A percentile compares a stretch with the other conserved stretches of the same genome.
phyloP scores from a whole-genome alignment of 2,888 invertebrate genomes.

The Mythimna vitellina region DNA sequence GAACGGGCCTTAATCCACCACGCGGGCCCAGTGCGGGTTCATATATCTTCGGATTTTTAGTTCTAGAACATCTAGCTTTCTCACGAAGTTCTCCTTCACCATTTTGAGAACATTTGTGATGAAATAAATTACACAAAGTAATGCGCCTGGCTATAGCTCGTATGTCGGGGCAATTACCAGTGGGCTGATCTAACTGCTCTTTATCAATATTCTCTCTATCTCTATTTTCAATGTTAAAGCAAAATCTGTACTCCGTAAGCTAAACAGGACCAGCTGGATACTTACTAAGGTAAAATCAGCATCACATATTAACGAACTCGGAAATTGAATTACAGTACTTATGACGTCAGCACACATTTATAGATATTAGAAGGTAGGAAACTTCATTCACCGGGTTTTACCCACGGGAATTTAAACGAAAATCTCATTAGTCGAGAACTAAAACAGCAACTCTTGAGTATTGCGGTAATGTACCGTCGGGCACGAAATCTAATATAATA shows the following conservation, averaged over 20 bases:
- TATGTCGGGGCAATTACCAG: too few relatives aligned
- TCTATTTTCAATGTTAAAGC: too few relatives aligned
- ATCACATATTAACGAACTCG: background rate
- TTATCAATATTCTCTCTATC: too few relatives aligned
- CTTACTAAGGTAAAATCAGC: background rate
- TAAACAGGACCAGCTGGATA: background rate
- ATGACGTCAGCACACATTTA: conserved; percentile 17
- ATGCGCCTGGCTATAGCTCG: too few relatives aligned
- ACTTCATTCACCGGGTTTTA: conserved; percentile 10
- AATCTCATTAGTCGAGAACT: conserved; percentile 70
- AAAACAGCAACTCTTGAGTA: conserved; percentile 61
- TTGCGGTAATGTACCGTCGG: conserved; percentile 42
- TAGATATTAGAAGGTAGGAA: conserved; percentile 26
- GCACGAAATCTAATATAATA: conserved; percentile 47
- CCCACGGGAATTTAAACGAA: conserved; percentile 59
- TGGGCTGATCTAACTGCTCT: too few relatives aligned
- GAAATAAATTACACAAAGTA: too few relatives aligned
- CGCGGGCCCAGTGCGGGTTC: too few relatives aligned
- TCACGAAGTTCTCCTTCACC: too few relatives aligned
- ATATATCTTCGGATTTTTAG: too few relatives aligned
- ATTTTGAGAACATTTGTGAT: too few relatives aligned
- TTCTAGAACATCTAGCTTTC: too few relatives aligned
- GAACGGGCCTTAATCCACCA: too few relatives aligned
- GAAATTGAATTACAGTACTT: conserved; percentile 13
- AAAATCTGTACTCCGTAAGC: background rate